Percentiles rank a stretch among this genome's conserved stretches.
Conservation (phyloP, 2,888 invertebrate species). For the Notocelia uddmanniana region DNA sequence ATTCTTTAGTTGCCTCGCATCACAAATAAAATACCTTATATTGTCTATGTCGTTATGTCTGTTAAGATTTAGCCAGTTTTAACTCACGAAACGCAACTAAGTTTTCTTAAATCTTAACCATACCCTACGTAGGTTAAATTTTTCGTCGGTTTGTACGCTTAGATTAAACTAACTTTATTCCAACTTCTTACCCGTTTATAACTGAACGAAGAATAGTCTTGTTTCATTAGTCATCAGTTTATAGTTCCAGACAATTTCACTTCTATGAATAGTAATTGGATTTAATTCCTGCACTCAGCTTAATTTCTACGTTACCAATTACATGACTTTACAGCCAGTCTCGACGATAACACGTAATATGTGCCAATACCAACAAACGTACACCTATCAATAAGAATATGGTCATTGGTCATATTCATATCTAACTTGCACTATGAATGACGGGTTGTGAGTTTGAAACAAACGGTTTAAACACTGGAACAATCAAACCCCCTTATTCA, state of each 20-base stretch:
- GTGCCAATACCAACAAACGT: neutral
- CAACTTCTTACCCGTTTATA: neutral
- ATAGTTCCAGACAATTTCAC: constrained; percentile 35
- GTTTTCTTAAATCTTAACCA: neutral
- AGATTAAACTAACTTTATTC: neutral
- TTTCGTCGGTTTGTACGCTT: neutral
- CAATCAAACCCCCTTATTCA: too few species aligned
- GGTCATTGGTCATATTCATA: neutral
- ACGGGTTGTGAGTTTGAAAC: too few species aligned
- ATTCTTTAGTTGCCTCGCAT: neutral
- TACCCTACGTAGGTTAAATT: neutral
- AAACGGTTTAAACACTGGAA: too few species aligned
- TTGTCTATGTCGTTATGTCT: neutral
- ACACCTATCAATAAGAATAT: neutral
- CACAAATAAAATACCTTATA: neutral
- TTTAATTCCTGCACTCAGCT: constrained; percentile 30
- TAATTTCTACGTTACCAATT: constrained; percentile 30
- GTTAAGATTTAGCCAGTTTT: neutral
- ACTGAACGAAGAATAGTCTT: constrained; percentile 3
- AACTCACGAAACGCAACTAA: neutral
- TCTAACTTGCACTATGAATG: neutral
- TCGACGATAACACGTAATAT: constrained; percentile 20
- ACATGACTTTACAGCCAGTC: constrained; percentile 22
- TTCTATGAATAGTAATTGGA: constrained; percentile 37
- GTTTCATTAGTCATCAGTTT: constrained; percentile 29